Evolutionary conservation across 2,797 vertebrate genomes (phyloP).

Genomic region (Pseudochirops corinnae): DNA sequence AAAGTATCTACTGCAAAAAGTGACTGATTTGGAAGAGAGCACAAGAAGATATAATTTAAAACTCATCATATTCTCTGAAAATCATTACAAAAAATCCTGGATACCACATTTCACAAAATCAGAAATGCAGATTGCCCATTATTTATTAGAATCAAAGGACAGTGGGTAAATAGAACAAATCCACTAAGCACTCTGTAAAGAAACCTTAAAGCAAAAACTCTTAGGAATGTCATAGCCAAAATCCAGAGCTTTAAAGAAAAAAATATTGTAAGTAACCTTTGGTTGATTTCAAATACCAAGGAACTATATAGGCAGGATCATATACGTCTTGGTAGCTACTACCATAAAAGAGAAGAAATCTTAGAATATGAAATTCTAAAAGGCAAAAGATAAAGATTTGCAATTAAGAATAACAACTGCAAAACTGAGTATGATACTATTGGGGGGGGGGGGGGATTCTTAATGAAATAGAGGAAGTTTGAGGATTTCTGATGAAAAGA

Average conservation of each 20-base stretch:
- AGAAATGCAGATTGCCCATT: not conserved
- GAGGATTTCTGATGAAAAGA: not conserved
- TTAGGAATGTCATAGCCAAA: not conserved
- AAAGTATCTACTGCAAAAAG: not conserved
- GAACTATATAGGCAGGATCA: not conserved
- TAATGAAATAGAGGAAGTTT: not conserved
- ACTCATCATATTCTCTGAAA: not conserved
- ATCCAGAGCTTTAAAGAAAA: not conserved
- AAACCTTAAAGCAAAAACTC: not conserved
- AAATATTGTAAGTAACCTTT: not conserved
- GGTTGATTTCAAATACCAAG: not conserved
- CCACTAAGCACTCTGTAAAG: not conserved
- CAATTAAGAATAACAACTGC: not conserved
- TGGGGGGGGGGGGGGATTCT: not conserved
- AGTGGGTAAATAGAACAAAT: not conserved
- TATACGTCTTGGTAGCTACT: not conserved
- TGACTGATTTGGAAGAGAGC: not conserved
- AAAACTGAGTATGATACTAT: too few relatives aligned
- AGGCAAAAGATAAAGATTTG: not conserved
- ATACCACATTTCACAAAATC: not conserved
- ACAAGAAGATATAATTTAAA: not conserved
- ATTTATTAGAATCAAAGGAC: not conserved
- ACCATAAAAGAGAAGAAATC: not conserved
- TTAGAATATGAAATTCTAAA: not conserved
- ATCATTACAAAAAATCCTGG: not conserved